phyloP scores from a whole-genome alignment of 2,888 invertebrate genomes.

The Sussaba pulchella region DNA sequence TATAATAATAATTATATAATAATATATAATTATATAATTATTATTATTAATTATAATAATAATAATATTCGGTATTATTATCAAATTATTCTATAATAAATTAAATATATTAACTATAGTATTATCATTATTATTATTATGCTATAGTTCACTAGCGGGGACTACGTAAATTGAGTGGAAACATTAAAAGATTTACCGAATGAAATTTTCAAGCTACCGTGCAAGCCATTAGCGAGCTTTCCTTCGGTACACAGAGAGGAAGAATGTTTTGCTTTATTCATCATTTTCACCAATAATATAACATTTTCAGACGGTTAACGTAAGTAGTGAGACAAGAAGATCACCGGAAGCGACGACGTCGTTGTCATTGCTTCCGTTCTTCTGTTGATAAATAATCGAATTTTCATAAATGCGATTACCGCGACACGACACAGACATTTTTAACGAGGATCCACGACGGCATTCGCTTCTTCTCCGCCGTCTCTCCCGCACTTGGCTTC shows the following conservation, averaged over 20 bases:
- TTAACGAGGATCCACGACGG: slow-evolving; percentile 24
- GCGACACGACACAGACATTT: slow-evolving; percentile 32
- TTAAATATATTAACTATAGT: too few species aligned
- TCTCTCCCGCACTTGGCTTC: not conserved
- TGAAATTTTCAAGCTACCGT: slow-evolving; percentile 25
- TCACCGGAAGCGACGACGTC: slow-evolving; percentile 23
- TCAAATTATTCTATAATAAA: too few species aligned
- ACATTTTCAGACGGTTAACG: not conserved
- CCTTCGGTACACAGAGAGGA: slow-evolving; percentile 25
- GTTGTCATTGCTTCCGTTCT: slow-evolving; percentile 37
- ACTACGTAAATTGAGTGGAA: not conserved
- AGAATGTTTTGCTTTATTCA: slow-evolving; percentile 43
- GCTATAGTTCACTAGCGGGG: not conserved
- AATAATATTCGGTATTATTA: too few species aligned
- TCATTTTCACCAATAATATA: slow-evolving; percentile 6
- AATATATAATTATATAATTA: too few species aligned
- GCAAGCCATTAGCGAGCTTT: slow-evolving; percentile 45
- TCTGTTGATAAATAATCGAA: slow-evolving; percentile 54
- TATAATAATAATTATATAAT: too few species aligned
- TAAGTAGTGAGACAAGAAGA: slow-evolving; percentile 8
- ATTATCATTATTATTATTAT: too few species aligned
- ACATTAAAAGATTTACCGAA: slow-evolving; percentile 21
- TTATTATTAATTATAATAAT: too few species aligned
- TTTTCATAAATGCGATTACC: slow-evolving; percentile 24
- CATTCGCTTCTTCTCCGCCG: not conserved